Evolutionary conservation across 2,797 vertebrate genomes (phyloP), one percentile per base, ranked within the genome.

Genomic region (Helarctos malayanus): DNA sequence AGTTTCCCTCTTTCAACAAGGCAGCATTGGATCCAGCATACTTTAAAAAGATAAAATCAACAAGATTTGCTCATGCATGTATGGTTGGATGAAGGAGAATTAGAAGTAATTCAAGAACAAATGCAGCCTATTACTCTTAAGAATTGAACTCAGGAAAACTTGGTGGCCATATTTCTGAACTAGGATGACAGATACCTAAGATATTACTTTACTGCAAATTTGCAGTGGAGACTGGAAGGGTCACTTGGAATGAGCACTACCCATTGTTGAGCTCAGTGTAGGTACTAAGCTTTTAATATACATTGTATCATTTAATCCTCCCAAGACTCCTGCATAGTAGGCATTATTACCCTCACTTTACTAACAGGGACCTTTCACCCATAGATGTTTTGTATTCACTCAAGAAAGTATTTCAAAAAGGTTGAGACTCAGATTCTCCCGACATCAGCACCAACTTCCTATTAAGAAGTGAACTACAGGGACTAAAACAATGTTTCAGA

Each of bases 401-500:
- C 12, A 81, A 94, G 59, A 29, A 91, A 69, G 9, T 73, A 45
- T 71, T 92, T 79, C 81, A 96, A 41, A 71, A 87, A 93, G 25
- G 79, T 10, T 21, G 35, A 94, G 96, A 81, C 3, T 8, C 82
- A 79, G 16, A 69, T 69, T 90, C 92, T 95, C 59, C 29, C 78
- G 12, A 91, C 18, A 41, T 76, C 29, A 83, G 35, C 19, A 29
- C 19, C 3, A 63, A 21, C 9, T 76, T 94, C 75, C 6, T 71
- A 35, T 73, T 61, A 73, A 76, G 13, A 89, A 84, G 11, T 57
- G 25, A 91, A 57, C 29, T 91, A 83, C 78, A 89, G 21, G 13
- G 29, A 84, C 68, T 76, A 96, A 75, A 95, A 88, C 15, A 80
- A 75, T 45, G 8, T 79, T 89, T 78, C 68, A 84, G 80, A 96